Conservation (phyloP, 2,113 vertebrate genomes). For the Hiodon tergisus region DNA sequence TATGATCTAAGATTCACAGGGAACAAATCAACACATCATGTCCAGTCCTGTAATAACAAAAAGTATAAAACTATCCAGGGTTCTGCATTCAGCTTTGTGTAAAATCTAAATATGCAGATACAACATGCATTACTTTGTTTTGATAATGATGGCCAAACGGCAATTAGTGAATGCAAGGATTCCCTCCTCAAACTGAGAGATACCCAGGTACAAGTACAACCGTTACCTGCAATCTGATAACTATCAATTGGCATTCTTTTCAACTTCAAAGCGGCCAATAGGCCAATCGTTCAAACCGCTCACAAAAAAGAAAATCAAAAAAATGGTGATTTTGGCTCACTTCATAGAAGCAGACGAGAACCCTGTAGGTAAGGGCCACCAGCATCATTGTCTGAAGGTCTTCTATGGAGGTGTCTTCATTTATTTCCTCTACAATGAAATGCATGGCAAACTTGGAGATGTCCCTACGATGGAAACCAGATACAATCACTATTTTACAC, state of each 20-base stretch:
- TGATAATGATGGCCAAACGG: no score
- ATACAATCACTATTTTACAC: not conserved
- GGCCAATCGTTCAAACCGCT: no score
- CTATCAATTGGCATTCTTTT: no score
- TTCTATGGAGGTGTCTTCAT: conserved; percentile 97
- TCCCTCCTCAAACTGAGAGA: no score
- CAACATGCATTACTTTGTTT: no score
- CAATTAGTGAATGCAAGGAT: no score
- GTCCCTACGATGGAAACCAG: conserved; percentile 65
- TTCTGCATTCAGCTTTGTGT: not conserved
- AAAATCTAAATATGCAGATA: no score
- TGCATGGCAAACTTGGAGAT: conserved; percentile 98
- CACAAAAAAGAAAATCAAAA: no score
- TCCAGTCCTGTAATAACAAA: no score
- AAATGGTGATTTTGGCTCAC: conserved; percentile 51
- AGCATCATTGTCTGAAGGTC: conserved; percentile 98
- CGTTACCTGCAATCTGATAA: no score
- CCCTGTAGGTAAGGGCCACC: conserved; percentile 90
- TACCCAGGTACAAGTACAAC: no score
- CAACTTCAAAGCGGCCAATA: no score
- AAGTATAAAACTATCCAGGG: not conserved
- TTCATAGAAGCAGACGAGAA: conserved; percentile 97
- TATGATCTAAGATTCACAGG: conserved; percentile 70
- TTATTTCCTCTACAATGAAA: conserved; percentile 98
- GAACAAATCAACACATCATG: not conserved